A percentile compares a stretch with the other conserved stretches of the same genome.
Conservation (phyloP, 2,888 invertebrate species). For the Junonia oenone region DNA sequence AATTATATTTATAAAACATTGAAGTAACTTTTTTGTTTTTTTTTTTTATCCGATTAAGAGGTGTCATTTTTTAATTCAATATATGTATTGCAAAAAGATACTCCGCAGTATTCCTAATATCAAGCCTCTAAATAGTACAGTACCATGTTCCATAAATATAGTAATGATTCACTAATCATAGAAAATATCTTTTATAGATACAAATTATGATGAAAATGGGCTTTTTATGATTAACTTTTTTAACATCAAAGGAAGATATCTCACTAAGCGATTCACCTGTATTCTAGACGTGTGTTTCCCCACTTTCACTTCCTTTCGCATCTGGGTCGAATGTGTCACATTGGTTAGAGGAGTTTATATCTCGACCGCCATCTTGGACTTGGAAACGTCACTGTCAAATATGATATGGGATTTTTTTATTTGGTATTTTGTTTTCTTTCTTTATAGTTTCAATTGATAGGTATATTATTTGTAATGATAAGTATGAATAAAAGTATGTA, state of each 20-base stretch:
- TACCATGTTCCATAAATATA: too few species aligned
- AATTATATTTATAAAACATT: too few species aligned
- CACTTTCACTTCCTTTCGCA: conserved; percentile 33
- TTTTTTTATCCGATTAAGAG: too few species aligned
- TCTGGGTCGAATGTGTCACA: conserved; percentile 28
- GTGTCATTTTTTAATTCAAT: too few species aligned
- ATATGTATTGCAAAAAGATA: too few species aligned
- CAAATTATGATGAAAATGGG: not conserved
- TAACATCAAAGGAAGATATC: not conserved
- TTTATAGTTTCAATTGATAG: not conserved
- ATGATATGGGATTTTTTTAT: not conserved
- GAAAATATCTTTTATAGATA: not conserved
- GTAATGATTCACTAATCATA: too few species aligned
- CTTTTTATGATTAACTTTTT: not conserved
- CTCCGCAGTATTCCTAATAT: too few species aligned
- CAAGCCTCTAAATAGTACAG: too few species aligned
- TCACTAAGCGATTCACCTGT: conserved; percentile 7
- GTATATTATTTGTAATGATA: too few species aligned
- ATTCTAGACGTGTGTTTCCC: conserved; percentile 14
- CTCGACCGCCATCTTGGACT: not conserved
- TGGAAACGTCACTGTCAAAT: not conserved
- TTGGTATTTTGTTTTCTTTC: not conserved
- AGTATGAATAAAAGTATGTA: too few species aligned
- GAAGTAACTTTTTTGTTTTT: too few species aligned
- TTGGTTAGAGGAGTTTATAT: not conserved